Percentiles rank a stretch among this genome's conserved stretches.
Evolutionary conservation across 1,140 invertebrate genomes (phyloP).

Genomic region (Cyclina sinensis): DNA sequence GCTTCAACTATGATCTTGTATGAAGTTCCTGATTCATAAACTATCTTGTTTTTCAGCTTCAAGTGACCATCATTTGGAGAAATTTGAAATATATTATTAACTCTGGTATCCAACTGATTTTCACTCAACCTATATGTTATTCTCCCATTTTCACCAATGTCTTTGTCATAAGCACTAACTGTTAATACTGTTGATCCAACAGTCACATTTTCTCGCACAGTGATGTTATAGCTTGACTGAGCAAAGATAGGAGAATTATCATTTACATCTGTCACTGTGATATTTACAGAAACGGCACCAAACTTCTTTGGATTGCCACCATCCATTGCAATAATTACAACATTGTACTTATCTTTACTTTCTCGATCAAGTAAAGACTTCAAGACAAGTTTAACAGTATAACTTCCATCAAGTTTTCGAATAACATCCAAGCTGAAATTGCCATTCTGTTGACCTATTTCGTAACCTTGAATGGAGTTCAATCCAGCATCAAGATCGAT

Average conservation of each 20-base stretch:
- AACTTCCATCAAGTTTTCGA: conserved; percentile 64
- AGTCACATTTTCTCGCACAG: conserved; percentile 91
- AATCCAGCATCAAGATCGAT: conserved; percentile 54
- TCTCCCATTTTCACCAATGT: conserved; percentile 92
- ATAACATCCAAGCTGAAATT: conserved; percentile 54
- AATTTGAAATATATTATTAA: conserved; percentile 88
- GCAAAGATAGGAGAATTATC: conserved; percentile 94
- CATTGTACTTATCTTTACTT: conserved; percentile 91
- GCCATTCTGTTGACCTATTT: conserved; percentile 54
- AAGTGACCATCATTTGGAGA: conserved; percentile 72
- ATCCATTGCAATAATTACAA: conserved; percentile 95
- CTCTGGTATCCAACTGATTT: conserved; percentile 90
- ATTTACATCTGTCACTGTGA: conserved; percentile 97
- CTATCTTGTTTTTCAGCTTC: conserved; percentile 71
- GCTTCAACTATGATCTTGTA: conserved; percentile 80
- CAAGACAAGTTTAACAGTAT: conserved; percentile 64
- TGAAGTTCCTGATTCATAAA: conserved; percentile 71
- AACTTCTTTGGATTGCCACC: conserved; percentile 93
- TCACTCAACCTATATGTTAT: conserved; percentile 88
- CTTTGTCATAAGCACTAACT: conserved; percentile 92
- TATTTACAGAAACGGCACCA: conserved; percentile 94
- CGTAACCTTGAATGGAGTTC: conserved; percentile 57
- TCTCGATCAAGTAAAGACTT: conserved; percentile 93
- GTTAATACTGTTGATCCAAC: conserved; percentile 92
- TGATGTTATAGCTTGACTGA: conserved; percentile 89